Evolutionary conservation across 2,797 vertebrate species (phyloP), one percentile per base, ranked within the genome.

Genomic region (Amblyopsis hoosieri): DNA sequence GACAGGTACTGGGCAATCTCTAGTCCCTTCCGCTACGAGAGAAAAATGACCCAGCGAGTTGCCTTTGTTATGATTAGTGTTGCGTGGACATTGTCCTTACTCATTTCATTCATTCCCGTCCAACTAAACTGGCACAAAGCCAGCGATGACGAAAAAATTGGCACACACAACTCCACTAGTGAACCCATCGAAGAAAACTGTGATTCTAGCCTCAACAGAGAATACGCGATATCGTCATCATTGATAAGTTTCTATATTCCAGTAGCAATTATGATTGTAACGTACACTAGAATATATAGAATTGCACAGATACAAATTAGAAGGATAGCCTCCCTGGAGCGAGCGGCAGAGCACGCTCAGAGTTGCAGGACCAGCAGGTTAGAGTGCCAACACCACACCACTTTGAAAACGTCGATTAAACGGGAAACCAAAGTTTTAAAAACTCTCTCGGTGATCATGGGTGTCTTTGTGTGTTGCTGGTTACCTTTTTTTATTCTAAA

Each of bases 1-100:
- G 97, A 99, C 79, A 90, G 96, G 64, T 98, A 98, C 88, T 98
- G 97, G 96, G 97, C 97, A 10, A 96, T 98, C 75, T 96, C 95
- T 12, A 96, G 94, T 79, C 97, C 97, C 0, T 99, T 99, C 81
- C 92, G 94, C 64, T 99, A 99, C 0, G 93, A 98, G 87, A 94
- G 95, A 64, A 95, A 94, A 84, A 99, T 98, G 97, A 99, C 95
- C 80, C 95, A 93, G 57, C 81, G 90, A 4, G 66, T 96, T 79
- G 97, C 97, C n/a, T 90, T 95, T 80, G 90, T 93, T 31, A 96
- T 96, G 94, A 95, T 98, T 2, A 79, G 94, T 2, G 66, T 95
- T 76, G 94, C 93, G 0, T 99, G 97, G 97, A 91, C 95, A 0
- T 76, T 99, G 74, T 96, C 97, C 1, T 76, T 98, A 54, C 93